Base-by-base conservation (phyloP, 1,140 invertebrate genomes). In the Drosophila kikkawai region DNA sequence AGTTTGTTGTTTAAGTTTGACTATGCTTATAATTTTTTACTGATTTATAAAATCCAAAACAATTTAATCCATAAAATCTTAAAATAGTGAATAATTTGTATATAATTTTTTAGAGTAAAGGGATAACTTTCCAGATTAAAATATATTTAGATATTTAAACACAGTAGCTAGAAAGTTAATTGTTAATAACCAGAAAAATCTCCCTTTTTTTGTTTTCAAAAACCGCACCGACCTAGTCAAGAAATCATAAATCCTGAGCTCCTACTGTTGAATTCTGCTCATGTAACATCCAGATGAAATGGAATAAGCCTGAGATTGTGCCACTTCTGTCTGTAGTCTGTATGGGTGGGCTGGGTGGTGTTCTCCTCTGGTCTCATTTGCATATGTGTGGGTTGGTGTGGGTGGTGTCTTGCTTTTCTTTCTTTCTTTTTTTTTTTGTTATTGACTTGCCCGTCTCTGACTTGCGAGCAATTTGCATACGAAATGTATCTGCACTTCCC, bases 381-480 rank as follows among this genome's bases (percentile, higher is more conserved):
- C 69, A 82, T 83, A 79, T 53, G 64, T 48, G 34, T 75, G 65
- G 59, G 26, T 47, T 32, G 63, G 29, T 36, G 13, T 45, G 47
- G 75, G 37, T 73, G 63, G 61, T 36, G 66, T 65, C 41, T 58
- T 41, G 42, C 56, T 53, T 59, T n/a, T 51, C n/a, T 51, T 13
- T 22, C n/a, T n/a, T 15, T 15, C 13, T 9, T 22, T 22, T 15
- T 61, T 53, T 57, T 39, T 59, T n/a, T n/a, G n/a, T n/a, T 69
- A 69, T 83, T 79, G 59, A 69, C 75, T 83, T 73, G 41, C 37
- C 41, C 41, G 59, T 56, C 58, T 69, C 41, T 53, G 64, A 61
- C 50, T 59, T 82, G 64, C 57, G 66, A 71, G 59, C 77, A 83
- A 83, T 80, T 83, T 83, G 59, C 82, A 84, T 83, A 80, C 64